phyloP scores from a whole-genome alignment of 2,797 vertebrate species.

The Epinephelus malabaricus region DNA sequence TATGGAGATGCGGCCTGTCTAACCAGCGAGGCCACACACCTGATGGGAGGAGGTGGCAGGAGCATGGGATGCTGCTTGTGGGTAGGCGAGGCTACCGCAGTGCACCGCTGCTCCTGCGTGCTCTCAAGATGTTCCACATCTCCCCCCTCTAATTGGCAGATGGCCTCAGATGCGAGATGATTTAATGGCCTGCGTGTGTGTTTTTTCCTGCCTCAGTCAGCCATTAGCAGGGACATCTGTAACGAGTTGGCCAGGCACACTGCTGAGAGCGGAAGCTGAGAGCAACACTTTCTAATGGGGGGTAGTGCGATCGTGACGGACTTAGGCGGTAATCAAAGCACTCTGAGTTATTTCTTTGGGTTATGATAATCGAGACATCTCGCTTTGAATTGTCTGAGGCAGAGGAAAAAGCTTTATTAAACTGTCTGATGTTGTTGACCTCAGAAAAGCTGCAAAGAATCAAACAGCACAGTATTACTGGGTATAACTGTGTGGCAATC shows the following conservation, averaged over 20 bases:
- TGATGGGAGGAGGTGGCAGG: conserved; percentile 70
- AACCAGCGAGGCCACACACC: conserved; percentile 74
- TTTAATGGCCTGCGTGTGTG: conserved; percentile 83
- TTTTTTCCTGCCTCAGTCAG: conserved; percentile 83
- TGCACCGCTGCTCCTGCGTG: conserved; percentile 72
- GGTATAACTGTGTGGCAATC: conserved; percentile 39
- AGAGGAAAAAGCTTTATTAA: conserved; percentile 35
- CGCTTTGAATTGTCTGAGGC: conserved; percentile 56
- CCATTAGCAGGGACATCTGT: conserved; percentile 88
- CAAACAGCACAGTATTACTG: conserved; percentile 41
- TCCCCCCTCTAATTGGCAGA: conserved; percentile 85
- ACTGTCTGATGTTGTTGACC: conserved; percentile 61
- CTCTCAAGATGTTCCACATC: conserved; percentile 86
- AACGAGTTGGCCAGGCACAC: conserved; percentile 82
- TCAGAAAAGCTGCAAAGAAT: conserved; percentile 46
- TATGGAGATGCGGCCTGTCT: conserved; percentile 70
- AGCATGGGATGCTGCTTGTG: conserved; percentile 58
- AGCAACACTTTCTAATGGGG: conserved; percentile 81
- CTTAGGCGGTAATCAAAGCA: conserved; percentile 80
- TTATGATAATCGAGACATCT: conserved; percentile 72
- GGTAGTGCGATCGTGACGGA: conserved; percentile 63
- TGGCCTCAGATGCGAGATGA: conserved; percentile 83
- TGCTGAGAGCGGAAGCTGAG: conserved; percentile 82
- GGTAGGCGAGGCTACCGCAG: conserved; percentile 73
- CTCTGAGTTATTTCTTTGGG: conserved; percentile 60